Percentiles rank a stretch among this genome's conserved stretches.
Conservation (phyloP, 2,113 vertebrate species). For the Nycticorax nycticorax region DNA sequence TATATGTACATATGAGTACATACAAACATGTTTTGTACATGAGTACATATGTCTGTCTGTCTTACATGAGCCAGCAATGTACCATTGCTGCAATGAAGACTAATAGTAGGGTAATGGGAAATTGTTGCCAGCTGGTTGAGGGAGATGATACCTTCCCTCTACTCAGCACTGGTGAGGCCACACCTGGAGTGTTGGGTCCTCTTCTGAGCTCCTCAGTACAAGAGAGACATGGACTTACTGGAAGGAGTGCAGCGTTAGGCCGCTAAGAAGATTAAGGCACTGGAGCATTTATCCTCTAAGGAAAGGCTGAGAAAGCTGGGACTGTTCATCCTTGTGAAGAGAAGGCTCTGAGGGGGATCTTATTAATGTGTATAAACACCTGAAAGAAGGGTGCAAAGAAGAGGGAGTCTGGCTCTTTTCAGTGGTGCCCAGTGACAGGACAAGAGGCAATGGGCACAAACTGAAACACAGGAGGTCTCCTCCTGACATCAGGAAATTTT, state of each 20-base stretch:
- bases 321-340: neutral
- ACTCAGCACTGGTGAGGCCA: neutral
- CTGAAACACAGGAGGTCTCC: neutral
- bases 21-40: neutral
- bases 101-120: neutral
- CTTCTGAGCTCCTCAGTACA: neutral
- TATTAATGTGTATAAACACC: neutral
- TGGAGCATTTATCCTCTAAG: neutral
- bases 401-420: neutral
- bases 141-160: neutral
- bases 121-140: neutral
- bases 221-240: neutral
- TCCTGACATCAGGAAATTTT: neutral
- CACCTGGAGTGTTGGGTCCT: neutral
- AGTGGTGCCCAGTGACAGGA: no score
- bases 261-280: neutral
- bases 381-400: neutral
- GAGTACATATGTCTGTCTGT: neutral
- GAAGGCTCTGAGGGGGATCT: neutral
- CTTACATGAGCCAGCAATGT: neutral
- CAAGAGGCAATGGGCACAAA: no score
- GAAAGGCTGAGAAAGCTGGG: neutral
- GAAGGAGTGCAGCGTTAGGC: neutral
- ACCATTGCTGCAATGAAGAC: neutral
- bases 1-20: neutral